phyloP scores from a whole-genome alignment of 2,888 invertebrate genomes.

The Unio pictorum region DNA sequence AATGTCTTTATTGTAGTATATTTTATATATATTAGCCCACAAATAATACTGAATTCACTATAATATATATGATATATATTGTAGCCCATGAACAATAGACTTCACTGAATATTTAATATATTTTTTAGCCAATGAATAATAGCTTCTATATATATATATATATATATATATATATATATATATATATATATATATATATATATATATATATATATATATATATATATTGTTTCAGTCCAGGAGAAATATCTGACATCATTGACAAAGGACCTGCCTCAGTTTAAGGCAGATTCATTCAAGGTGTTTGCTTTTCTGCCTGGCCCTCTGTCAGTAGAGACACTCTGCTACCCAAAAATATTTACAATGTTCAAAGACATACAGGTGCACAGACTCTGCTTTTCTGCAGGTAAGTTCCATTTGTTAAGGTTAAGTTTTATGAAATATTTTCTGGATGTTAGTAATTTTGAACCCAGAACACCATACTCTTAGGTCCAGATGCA shows the following conservation, averaged over 20 bases:
- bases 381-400: constrained; percentile 56
- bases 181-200: not conserved
- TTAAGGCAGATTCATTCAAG: constrained; percentile 21
- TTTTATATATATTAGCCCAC: no score
- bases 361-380: constrained; percentile 48
- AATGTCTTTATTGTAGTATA: no score
- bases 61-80: no score
- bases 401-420: constrained; percentile 34
- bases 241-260: constrained; percentile 37
- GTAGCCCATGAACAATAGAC: no score
- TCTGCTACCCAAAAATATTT: constrained; percentile 42
- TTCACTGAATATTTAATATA: no score
- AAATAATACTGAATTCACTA: no score
- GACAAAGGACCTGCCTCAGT: no score
- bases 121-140: no score
- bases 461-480: no score
- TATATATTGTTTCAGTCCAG: constrained; percentile 40
- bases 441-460: not conserved
- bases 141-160: no score
- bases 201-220: not conserved
- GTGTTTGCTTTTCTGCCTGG: constrained; percentile 50
- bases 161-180: not conserved
- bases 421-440: not conserved
- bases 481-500: no score
- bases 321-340: constrained; percentile 30